phyloP scores from a whole-genome alignment of 2,888 invertebrate genomes.

The Dorcus parallelipipedus region DNA sequence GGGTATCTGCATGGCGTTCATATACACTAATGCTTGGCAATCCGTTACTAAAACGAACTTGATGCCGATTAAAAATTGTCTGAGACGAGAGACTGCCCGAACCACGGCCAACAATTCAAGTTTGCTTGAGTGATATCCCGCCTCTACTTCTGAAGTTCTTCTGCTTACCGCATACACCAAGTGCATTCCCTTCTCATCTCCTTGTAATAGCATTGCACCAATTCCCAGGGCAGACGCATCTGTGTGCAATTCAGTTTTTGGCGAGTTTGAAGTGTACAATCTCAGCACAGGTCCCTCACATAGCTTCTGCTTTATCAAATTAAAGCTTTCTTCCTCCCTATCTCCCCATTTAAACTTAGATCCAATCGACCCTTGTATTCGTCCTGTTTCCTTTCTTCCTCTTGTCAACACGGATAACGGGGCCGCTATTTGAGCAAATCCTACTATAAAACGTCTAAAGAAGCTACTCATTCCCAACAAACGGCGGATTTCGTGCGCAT shows the following conservation, averaged over 20 bases:
- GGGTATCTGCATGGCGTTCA: slow-evolving; percentile 21
- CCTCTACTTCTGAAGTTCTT: not conserved
- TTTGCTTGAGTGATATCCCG: not conserved
- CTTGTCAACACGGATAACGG: too few relatives aligned
- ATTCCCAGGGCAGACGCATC: not conserved
- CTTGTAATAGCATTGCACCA: not conserved
- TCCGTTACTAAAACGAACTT: slow-evolving; percentile 22
- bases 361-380: too few relatives aligned
- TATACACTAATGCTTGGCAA: slow-evolving; percentile 27
- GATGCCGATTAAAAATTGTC: too few relatives aligned
- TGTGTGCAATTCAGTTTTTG: not conserved
- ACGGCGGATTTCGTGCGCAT: too few relatives aligned
- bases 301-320: not conserved
- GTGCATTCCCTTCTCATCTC: not conserved
- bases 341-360: not conserved
- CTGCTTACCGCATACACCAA: not conserved
- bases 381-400: too few relatives aligned
- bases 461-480: too few relatives aligned
- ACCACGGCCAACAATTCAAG: not conserved
- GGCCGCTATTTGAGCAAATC: too few relatives aligned
- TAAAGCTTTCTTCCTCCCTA: not conserved
- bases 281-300: not conserved
- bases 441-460: too few relatives aligned
- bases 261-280: not conserved
- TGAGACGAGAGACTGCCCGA: not conserved